Evolutionary conservation across 2,797 vertebrate species (phyloP).

Genomic region (Distichodus sexfasciatus): DNA sequence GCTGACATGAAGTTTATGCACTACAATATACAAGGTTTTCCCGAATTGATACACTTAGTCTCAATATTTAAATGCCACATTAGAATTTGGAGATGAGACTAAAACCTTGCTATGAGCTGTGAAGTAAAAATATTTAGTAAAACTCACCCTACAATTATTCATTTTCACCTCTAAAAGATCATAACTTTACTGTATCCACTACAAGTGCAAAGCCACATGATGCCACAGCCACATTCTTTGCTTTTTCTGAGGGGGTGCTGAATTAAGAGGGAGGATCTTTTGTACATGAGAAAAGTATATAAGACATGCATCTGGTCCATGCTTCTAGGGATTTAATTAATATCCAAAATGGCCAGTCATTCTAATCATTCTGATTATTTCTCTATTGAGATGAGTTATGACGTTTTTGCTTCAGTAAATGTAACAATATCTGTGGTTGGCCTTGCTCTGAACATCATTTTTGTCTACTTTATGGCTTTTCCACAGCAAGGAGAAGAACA

Average conservation of each 20-base stretch:
- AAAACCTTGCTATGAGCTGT: not conserved
- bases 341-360: not conserved
- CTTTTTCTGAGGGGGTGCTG: no score
- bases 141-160: not conserved
- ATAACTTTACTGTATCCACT: no score
- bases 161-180: no score
- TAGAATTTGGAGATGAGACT: not conserved
- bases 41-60: not conserved
- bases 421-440: not conserved
- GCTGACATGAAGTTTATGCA: not conserved
- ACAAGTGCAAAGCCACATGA: no score
- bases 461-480: constrained; percentile 47
- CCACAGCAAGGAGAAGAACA: not conserved
- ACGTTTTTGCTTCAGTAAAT: constrained; percentile 27
- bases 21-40: not conserved
- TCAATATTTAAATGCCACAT: no score
- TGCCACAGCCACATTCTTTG: no score
- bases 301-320: not conserved
- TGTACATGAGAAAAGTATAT: no score
- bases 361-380: no score
- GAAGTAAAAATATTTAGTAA: no score
- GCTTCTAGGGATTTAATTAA: not conserved
- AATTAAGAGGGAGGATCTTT: no score
- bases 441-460: constrained; percentile 52
- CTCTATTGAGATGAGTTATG: not conserved